Conservation (phyloP, 2,113 vertebrate species). For the Rhagologus leucostigma region DNA sequence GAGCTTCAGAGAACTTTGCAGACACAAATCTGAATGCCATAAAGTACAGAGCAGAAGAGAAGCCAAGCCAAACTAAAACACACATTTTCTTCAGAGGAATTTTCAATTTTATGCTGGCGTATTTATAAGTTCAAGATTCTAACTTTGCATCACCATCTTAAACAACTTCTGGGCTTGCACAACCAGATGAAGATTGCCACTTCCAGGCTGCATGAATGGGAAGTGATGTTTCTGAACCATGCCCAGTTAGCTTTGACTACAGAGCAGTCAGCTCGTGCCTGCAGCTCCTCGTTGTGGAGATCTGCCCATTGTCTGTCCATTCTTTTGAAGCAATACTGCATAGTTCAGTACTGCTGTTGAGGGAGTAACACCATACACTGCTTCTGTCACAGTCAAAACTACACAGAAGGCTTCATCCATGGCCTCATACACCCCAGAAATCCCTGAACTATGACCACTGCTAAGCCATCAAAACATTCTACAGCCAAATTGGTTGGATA, state of each 20-base stretch:
- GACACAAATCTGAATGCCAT: background rate
- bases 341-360: background rate
- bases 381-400: background rate
- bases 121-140: background rate
- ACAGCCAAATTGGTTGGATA: background rate
- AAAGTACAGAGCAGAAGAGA: background rate
- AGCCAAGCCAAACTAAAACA: background rate
- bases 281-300: background rate
- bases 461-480: background rate
- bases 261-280: background rate
- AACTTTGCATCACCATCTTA: background rate
- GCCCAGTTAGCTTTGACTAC: background rate
- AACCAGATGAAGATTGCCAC: background rate
- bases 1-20: background rate
- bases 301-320: background rate
- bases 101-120: background rate
- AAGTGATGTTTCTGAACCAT: background rate
- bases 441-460: background rate
- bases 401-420: background rate
- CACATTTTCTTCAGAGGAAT: background rate
- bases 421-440: background rate
- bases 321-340: background rate
- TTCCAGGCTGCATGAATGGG: background rate
- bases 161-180: background rate
- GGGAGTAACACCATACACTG: background rate